Evolutionary conservation across 1,140 invertebrate species (phyloP).

Genomic region (Cherax destructor): DNA sequence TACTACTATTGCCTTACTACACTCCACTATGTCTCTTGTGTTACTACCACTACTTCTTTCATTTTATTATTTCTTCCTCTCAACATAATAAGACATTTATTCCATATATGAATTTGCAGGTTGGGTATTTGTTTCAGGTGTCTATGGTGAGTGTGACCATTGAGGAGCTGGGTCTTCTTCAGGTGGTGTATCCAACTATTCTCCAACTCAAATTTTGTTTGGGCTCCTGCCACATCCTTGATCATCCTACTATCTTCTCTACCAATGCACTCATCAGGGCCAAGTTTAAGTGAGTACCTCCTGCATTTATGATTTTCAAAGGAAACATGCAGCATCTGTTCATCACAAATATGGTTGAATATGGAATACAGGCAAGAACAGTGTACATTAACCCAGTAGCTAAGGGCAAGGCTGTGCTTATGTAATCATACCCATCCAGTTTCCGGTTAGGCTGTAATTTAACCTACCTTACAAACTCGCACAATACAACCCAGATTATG

Average conservation of each 20-base stretch:
- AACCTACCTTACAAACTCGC: no score
- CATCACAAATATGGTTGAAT: background rate
- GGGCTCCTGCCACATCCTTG: constrained; percentile 37
- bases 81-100: no score
- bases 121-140: background rate
- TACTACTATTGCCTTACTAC: no score
- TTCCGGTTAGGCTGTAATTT: no score
- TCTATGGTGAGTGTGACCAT: constrained; percentile 1
- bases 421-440: no score
- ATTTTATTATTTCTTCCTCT: no score
- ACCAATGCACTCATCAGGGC: constrained; percentile 20
- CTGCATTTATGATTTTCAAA: background rate
- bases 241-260: constrained; percentile 19
- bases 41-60: no score
- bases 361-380: no score
- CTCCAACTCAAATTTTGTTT: constrained; percentile 1
- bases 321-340: background rate
- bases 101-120: background rate
- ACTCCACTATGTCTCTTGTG: no score
- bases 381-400: no score
- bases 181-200: constrained; percentile 9
- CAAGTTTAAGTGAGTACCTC: constrained; percentile 26
- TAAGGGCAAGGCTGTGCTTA: no score
- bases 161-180: background rate
- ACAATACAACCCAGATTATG: no score